phyloP scores from a whole-genome alignment of 2,797 vertebrate genomes.

The Artibeus lituratus region DNA sequence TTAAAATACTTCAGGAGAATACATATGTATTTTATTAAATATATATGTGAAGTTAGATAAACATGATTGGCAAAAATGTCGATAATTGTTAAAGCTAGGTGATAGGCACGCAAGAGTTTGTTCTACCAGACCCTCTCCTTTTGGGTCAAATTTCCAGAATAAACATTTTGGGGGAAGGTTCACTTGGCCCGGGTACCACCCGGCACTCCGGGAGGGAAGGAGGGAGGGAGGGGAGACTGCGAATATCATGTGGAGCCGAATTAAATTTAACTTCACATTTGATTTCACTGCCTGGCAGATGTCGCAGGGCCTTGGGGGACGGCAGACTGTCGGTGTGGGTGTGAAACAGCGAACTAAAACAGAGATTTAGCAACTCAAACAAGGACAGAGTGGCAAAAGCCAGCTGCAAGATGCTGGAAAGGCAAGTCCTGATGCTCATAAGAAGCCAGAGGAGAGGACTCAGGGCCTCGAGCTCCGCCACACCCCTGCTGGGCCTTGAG shows the following conservation, averaged over 20 bases:
- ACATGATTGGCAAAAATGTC: background rate
- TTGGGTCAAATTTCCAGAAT: background rate
- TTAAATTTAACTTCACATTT: slow-evolving; percentile 44
- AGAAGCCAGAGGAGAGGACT: background rate
- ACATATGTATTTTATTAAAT: background rate
- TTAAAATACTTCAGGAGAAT: slow-evolving; percentile 16
- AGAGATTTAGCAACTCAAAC: slow-evolving; percentile 61
- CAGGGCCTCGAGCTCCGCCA: background rate
- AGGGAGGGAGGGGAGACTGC: background rate
- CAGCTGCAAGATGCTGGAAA: background rate
- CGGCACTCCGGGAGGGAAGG: background rate
- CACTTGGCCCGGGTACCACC: accelerated
- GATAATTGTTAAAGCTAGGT: background rate
- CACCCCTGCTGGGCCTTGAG: background rate
- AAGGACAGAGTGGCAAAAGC: slow-evolving; percentile 17
- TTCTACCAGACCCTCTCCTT: background rate
- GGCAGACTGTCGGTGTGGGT: slow-evolving; percentile 31
- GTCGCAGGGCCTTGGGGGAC: slow-evolving; percentile 43
- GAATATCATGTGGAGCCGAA: background rate
- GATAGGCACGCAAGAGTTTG: background rate
- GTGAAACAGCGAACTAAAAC: slow-evolving; percentile 60
- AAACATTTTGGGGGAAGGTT: background rate
- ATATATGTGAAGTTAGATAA: background rate
- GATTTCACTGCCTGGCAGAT: slow-evolving; percentile 60
- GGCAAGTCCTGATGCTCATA: background rate